phyloP scores from a whole-genome alignment of 2,888 invertebrate species.

The Saturnia pavonia region DNA sequence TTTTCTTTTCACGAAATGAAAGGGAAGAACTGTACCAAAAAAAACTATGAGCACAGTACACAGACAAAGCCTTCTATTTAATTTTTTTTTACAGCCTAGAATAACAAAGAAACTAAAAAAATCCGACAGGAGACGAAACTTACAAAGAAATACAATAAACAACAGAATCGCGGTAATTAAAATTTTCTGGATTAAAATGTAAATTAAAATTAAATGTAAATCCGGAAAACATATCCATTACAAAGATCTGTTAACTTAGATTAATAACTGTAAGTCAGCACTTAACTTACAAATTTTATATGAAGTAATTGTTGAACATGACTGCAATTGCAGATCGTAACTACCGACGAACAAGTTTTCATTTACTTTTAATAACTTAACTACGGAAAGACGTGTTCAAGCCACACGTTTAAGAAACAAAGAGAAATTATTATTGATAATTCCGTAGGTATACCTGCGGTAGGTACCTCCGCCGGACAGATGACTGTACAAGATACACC shows the following conservation, averaged over 20 bases:
- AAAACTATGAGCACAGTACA: background rate
- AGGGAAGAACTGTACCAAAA: too few relatives aligned
- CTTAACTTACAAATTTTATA: background rate
- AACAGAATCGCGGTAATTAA: background rate
- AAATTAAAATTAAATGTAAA: background rate
- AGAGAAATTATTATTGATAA: constrained; percentile 33
- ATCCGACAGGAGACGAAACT: background rate
- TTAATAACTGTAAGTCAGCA: background rate
- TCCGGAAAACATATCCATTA: background rate
- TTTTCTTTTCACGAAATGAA: too few relatives aligned
- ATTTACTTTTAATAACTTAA: constrained; percentile 24
- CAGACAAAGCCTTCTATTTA: background rate
- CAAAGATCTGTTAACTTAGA: background rate
- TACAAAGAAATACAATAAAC: background rate
- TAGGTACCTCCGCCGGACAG: constrained; percentile 56
- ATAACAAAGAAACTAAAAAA: background rate
- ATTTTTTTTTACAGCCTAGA: background rate
- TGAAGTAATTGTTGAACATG: background rate
- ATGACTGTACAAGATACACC: constrained; percentile 50
- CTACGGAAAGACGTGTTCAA: constrained; percentile 15
- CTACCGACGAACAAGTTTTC: background rate
- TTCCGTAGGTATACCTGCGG: constrained; percentile 54
- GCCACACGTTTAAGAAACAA: constrained; percentile 21
- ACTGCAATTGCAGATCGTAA: background rate
- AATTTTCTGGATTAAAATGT: background rate